phyloP scores from a whole-genome alignment of 1,140 invertebrate species.

The Drosophila triauraria region DNA sequence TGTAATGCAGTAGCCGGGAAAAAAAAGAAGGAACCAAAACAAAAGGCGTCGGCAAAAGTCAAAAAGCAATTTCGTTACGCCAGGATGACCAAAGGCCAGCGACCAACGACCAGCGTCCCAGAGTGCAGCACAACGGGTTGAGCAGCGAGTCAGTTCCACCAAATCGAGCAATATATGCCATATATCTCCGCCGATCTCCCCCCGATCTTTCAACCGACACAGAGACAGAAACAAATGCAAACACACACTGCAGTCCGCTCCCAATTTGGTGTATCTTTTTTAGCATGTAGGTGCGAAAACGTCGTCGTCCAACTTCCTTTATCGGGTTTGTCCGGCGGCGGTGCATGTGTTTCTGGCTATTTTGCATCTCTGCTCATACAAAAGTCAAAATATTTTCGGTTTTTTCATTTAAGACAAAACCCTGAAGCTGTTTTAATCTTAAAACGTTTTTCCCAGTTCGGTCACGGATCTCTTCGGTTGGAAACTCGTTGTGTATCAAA shows the following conservation, averaged over 20 bases:
- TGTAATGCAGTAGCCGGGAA: constrained; percentile 58
- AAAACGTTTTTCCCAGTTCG: constrained; percentile 47
- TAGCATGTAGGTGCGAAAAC: constrained; percentile 66
- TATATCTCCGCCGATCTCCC: constrained; percentile 31
- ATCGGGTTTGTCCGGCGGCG: constrained; percentile 21
- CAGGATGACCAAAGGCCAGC: constrained; percentile 58
- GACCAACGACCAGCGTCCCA: constrained; percentile 17
- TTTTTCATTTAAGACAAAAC: neutral
- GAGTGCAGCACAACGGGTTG: constrained; percentile 36
- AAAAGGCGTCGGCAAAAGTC: constrained; percentile 52
- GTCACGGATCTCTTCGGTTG: constrained; percentile 41
- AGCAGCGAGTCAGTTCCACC: constrained; percentile 21
- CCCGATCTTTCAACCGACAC: constrained; percentile 40
- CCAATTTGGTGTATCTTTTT: constrained; percentile 53
- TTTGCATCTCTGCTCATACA: constrained; percentile 53
- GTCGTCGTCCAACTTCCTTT: constrained; percentile 57
- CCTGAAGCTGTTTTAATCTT: constrained; percentile 36
- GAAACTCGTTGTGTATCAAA: constrained; percentile 46
- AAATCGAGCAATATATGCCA: constrained; percentile 30
- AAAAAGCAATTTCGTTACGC: constrained; percentile 58
- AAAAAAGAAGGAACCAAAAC: constrained; percentile 14
- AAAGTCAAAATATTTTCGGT: constrained; percentile 59
- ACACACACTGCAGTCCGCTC: constrained; percentile 49
- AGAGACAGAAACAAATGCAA: constrained; percentile 56
- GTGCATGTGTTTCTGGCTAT: constrained; percentile 21